These are phyloP conservation scores for Saguinus midas DNA, from an alignment of 2,113 vertebrate species.

Conservation along the genomic window DNA sequence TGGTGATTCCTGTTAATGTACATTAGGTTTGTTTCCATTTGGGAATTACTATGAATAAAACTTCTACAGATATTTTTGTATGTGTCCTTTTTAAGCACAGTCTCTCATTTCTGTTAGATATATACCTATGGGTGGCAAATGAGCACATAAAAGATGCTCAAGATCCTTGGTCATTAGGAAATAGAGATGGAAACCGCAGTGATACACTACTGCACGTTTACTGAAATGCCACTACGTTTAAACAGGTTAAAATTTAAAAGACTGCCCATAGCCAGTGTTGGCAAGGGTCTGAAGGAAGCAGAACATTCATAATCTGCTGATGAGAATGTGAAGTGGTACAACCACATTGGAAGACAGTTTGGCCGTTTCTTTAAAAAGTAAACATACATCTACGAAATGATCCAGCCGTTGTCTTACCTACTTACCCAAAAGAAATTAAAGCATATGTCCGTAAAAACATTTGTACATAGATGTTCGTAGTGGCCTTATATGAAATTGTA, in stretches of 20 bases:
- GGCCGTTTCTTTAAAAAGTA: not conserved
- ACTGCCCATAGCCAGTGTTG: not conserved
- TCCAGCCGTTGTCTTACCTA: not conserved
- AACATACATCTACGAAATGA: not conserved
- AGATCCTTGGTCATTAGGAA: not conserved
- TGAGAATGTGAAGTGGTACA: not conserved
- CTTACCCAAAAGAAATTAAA: not conserved
- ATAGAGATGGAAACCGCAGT: not conserved
- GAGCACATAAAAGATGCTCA: not conserved
- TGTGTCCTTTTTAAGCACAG: not conserved
- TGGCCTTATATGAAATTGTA: not conserved
- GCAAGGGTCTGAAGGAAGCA: rapidly evolving
- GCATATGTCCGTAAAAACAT: not conserved
- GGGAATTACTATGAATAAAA: not conserved
- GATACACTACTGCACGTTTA: not conserved
- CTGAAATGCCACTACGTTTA: not conserved
- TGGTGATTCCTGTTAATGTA: not conserved
- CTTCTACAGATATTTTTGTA: not conserved
- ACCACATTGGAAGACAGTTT: not conserved
- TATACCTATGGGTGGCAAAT: not conserved
- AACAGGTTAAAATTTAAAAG: not conserved
- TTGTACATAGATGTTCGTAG: not conserved
- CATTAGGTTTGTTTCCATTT: not conserved
- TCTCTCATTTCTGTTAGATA: not conserved
- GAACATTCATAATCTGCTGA: not conserved